Percentiles rank a stretch among this genome's conserved stretches.
phyloP scores from a whole-genome alignment of 2,113 vertebrate genomes.

The Tylochromis polylepis region DNA sequence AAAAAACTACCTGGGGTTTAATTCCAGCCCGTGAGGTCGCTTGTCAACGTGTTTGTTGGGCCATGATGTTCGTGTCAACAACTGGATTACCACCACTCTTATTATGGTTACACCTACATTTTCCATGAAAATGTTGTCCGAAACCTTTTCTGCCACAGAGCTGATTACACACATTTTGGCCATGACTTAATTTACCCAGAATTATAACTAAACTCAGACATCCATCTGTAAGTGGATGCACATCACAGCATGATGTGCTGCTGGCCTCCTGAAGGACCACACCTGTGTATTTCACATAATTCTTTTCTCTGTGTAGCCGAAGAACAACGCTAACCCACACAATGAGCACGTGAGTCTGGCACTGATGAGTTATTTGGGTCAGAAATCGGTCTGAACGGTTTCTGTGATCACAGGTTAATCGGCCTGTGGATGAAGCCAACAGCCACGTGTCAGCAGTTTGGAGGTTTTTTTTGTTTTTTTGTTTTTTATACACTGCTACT shows the following conservation, averaged over 20 bases:
- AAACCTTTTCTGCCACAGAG: too few relatives aligned
- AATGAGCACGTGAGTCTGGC: not conserved
- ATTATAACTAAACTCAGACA: not conserved
- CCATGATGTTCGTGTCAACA: not conserved
- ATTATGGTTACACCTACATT: not conserved
- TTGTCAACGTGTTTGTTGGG: not conserved
- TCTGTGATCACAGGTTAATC: not conserved
- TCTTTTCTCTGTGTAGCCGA: not conserved
- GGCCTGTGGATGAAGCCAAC: not conserved
- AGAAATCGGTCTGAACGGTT: not conserved
- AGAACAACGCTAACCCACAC: not conserved
- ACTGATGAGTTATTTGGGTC: not conserved
- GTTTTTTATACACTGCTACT: too few relatives aligned
- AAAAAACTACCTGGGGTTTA: not conserved
- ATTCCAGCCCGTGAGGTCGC: not conserved
- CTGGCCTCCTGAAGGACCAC: not conserved
- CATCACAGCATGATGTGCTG: too few relatives aligned
- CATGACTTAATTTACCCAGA: not conserved
- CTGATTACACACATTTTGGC: too few relatives aligned
- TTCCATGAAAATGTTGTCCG: not conserved
- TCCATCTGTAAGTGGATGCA: fast-evolving
- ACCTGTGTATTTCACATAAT: not conserved
- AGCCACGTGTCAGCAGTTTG: too few relatives aligned
- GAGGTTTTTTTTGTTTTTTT: too few relatives aligned
- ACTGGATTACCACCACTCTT: not conserved